A percentile compares a stretch with the other conserved stretches of the same genome.
phyloP scores from a whole-genome alignment of 2,888 invertebrate genomes.

The Cremastinae sp. region DNA sequence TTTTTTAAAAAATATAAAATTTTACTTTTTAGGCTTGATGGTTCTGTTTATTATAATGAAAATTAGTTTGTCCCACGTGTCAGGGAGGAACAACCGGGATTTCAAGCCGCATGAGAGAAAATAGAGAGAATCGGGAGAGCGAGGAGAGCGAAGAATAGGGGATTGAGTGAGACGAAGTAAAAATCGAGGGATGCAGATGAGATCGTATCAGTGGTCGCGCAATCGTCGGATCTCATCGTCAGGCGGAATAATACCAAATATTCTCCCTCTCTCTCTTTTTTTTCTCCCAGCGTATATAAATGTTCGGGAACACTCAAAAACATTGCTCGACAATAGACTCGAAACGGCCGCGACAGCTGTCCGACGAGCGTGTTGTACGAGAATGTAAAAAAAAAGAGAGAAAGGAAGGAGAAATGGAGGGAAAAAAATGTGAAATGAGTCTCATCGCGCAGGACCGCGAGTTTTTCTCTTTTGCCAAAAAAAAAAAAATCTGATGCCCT shows the following conservation, averaged over 20 bases:
- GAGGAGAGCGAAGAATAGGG: conserved; percentile 36
- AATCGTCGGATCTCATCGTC: conserved; percentile 76
- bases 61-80: conserved; percentile 3
- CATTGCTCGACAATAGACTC: conserved; percentile 77
- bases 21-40: no score
- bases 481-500: conserved; percentile 23
- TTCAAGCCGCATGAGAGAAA: no score
- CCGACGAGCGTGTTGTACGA: conserved; percentile 70
- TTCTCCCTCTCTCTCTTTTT: conserved; percentile 65
- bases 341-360: conserved; percentile 78
- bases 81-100: conserved; percentile 17
- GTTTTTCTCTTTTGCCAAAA: conserved; percentile 28
- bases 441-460: conserved; percentile 24
- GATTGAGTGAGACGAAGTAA: conserved; percentile 54
- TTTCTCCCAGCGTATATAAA: conserved; percentile 51
- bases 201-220: conserved; percentile 76
- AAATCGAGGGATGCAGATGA: conserved; percentile 77
- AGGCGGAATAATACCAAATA: conserved; percentile 77
- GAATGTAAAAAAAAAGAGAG: conserved; percentile 52
- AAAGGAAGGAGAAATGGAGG: conserved; percentile 27
- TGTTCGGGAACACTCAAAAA: conserved; percentile 77
- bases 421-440: conserved; percentile 29
- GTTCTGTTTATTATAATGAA: no score
- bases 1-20: no score
- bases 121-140: conserved; percentile 3